These are phyloP conservation scores for Thelaira solivaga DNA, from an alignment of 2,888 invertebrate genomes.

Conservation along the genomic window DNA sequence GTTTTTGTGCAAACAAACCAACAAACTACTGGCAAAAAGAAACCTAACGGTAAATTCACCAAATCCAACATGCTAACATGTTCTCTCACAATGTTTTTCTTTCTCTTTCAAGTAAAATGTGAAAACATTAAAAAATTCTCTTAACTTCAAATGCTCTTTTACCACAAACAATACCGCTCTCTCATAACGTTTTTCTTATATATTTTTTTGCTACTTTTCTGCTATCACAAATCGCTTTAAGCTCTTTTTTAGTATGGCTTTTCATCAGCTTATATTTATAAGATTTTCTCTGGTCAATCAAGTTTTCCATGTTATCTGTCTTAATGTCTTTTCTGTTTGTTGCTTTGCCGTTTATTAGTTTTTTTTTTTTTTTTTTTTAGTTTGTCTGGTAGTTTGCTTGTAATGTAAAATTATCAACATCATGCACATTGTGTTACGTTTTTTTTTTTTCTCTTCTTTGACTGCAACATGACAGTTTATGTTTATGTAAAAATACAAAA, in stretches of 20 bases:
- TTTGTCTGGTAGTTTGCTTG: background rate
- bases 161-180: background rate
- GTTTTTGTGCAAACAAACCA: conserved; percentile 12
- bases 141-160: conserved; percentile 13
- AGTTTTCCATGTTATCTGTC: conserved; percentile 49
- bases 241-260: conserved; percentile 27
- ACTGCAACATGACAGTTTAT: conserved; percentile 5
- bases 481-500: too few species aligned
- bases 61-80: conserved; percentile 29
- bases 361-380: background rate
- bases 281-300: conserved; percentile 58
- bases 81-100: background rate
- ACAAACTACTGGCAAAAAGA: conserved; percentile 12
- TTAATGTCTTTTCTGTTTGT: background rate
- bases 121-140: background rate
- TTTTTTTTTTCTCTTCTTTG: conserved; percentile 22
- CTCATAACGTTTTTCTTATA: background rate
- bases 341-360: background rate
- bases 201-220: background rate
- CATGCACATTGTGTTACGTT: background rate
- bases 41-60: conserved; percentile 41
- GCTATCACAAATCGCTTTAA: conserved; percentile 28
- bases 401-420: conserved; percentile 10
- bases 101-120: background rate
- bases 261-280: conserved; percentile 48